Conservation (phyloP, 2,888 invertebrate species). For the Monochamus alternatus region DNA sequence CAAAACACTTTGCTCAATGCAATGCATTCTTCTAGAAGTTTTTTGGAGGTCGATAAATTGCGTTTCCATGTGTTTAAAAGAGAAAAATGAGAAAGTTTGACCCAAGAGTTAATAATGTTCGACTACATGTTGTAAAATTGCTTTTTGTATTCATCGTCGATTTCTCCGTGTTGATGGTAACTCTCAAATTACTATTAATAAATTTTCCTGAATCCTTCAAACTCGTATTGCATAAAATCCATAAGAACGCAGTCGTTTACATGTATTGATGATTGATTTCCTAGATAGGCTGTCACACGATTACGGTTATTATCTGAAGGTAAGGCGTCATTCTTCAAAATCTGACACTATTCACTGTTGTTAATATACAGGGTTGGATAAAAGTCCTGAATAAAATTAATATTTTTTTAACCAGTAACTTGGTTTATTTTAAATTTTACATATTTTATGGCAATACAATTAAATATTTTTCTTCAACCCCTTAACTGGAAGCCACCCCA, state of each 20-base stretch:
- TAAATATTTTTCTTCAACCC: too few relatives aligned
- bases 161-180: background rate
- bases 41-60: constrained; percentile 5
- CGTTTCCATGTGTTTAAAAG: constrained; percentile 10
- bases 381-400: too few relatives aligned
- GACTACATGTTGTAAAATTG: constrained; percentile 13
- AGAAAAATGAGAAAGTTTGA: constrained; percentile 22
- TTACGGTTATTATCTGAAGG: background rate
- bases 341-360: too few relatives aligned
- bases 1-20: too few relatives aligned
- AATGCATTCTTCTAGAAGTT: too few relatives aligned
- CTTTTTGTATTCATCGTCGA: background rate
- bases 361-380: too few relatives aligned
- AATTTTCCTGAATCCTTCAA: background rate
- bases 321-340: background rate
- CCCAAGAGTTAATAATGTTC: constrained; percentile 13
- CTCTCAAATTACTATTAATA: background rate
- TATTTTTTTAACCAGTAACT: too few relatives aligned
- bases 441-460: too few relatives aligned
- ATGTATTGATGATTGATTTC: background rate
- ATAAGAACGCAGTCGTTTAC: background rate
- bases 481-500: too few relatives aligned
- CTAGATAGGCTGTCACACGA: background rate
- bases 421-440: too few relatives aligned
- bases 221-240: constrained; percentile 1